Conservation (phyloP, 1,140 invertebrate species). For the Euschistus heros region DNA sequence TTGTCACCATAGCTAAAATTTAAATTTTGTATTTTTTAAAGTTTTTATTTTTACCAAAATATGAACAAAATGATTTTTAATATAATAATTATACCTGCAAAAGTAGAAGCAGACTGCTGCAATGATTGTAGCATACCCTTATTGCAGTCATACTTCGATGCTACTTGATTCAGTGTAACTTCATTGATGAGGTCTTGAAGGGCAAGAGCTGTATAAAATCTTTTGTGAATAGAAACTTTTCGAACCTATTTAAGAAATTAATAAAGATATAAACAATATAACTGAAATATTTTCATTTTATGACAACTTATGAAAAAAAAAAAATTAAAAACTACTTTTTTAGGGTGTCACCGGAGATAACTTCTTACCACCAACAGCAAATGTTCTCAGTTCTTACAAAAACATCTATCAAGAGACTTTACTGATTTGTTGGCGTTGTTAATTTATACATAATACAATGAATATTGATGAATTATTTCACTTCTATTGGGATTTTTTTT, state of each 20-base stretch:
- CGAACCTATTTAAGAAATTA: constrained; percentile 24
- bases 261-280: neutral
- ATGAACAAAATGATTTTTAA: constrained; percentile 6
- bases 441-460: too few species aligned
- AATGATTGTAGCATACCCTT: constrained; percentile 83
- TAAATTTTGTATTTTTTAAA: neutral
- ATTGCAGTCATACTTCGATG: constrained; percentile 71
- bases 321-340: too few species aligned
- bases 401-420: too few species aligned
- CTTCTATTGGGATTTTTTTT: too few species aligned
- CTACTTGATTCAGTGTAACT: constrained; percentile 64
- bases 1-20: constrained; percentile 71
- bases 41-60: neutral
- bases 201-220: constrained; percentile 88
- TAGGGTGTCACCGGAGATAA: too few species aligned
- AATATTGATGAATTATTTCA: too few species aligned
- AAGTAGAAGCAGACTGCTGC: constrained; percentile 89
- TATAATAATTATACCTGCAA: constrained; percentile 61
- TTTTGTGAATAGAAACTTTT: constrained; percentile 36
- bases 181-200: constrained; percentile 90
- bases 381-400: too few species aligned
- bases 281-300: neutral
- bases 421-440: too few species aligned
- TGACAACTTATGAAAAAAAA: neutral
- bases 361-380: too few species aligned